Evolutionary conservation across 2,888 invertebrate genomes (phyloP), one percentile per base, ranked within the genome.

Genomic region (Pseudococcus longispinus): DNA sequence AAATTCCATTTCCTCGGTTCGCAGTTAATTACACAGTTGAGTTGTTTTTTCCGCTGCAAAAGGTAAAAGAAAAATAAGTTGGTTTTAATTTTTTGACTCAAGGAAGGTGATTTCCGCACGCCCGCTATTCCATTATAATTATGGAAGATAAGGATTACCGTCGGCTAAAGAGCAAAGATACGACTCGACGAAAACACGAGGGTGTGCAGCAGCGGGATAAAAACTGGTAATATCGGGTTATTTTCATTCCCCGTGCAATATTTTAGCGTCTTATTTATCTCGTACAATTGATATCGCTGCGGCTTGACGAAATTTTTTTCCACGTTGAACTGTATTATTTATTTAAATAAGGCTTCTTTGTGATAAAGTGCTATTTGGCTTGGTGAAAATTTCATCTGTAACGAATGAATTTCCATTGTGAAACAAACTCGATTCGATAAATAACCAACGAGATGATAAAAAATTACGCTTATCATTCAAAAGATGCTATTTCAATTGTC

Each of bases 11-110:
- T 80, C 42, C 77, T 80, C n/a, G 42, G 77, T 42, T 42, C 77
- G 77, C 77, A 80, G 77, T 80, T 80, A 80, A 80, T 80, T 80
- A 80, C 42, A 80, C 77, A 80, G 77, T 80, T 42, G 37, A 80
- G 37, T 80, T 80, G 42, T 37, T 80, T 80, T 80, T 80, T 80
- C 37, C 77, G 77, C 77, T 74, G 74, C 74, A 74, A 32, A 80
- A 80, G 77, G 77, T 80, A 80, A 80, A 42, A 80, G 77, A 80
- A 20, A 80, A 80, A 80, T 80, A 80, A 80, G 77, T 80, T 42
- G 77, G 77, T 80, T 80, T 80, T 80, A 80, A 80, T 42, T 80
- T 80, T 80, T 80, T 20, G 77, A 37, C 77, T 80, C 13, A 8
- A 74, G 32, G 77, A 80, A 80, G 42, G 42, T 20, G 37, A 80